Base-by-base conservation (phyloP, 2,888 invertebrate genomes). In the Melanotus villosus region DNA sequence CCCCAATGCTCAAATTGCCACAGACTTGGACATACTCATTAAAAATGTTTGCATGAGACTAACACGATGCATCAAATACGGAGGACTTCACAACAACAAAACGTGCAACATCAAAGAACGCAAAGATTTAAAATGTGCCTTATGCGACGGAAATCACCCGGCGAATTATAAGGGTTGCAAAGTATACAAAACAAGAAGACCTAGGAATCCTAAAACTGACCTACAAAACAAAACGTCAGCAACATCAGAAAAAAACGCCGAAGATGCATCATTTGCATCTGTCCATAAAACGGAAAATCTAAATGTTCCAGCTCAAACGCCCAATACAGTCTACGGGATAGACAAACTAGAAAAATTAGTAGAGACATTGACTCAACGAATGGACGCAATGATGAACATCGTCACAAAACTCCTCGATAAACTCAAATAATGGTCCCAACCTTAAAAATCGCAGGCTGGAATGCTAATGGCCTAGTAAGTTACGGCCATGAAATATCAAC, bases 31-130 rank as follows among this genome's bases (percentile, higher is more conserved):
- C 36, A 56, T 4, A n/a, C n/a, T n/a, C n/a, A 56, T 32, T 18
- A 56, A 56, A 36, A 56, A 56, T 19, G n/a, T 23, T 19, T 56
- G 56, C 19, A 56, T 36, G 36, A 19, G 56, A 6, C 56, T 34
- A 34, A 16, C 56, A 18, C 19, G 36, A 36, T 32, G 34, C 34
- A n/a, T 34, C n/a, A 56, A 56, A 56, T 32, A 12, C 12, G 19
- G 43, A 18, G 16, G 10, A 2, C 18, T 50, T 50, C 23, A 50
- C 30, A 16, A 5, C 3, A 54, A 34, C 34, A 54, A 54, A 54
- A 54, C 32, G 9, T 54, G 34, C 14, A 34, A 16, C 7, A 12
- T 54, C 7, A 54, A 47, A 21, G 47, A 47, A 47, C 19, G n/a
- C 3, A 47, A 47, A n/a, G 47, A 47, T 16, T 26, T 47, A 26